Evolutionary conservation across 92 coral and sea anemone genomes (phyloP), one percentile per base, ranked within the genome.

Genomic region (Desmophyllum pertusum): DNA sequence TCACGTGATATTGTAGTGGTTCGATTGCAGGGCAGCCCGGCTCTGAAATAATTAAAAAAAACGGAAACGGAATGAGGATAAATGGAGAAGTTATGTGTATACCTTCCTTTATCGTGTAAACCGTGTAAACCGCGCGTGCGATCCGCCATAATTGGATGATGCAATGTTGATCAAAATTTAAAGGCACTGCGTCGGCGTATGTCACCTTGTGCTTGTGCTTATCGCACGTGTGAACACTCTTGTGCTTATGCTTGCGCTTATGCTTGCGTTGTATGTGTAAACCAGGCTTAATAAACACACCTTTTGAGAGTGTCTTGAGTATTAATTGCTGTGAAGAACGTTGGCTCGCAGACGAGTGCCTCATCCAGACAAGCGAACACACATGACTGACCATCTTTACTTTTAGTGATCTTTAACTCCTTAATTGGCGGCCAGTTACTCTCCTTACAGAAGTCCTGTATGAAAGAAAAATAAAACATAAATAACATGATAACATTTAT

Each of bases 391-490:
- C 91, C 91, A 35, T 80, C 70, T 46, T 43, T 80, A 23, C 91
- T 82, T 23, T 33, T 43, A 4, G 75, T 79, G 25, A 78, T 78
- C 70, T 72, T 83, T 76, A 88, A 33, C 67, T 83, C 86, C 59
- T 77, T 73, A 13, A 83, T 39, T 8, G 91, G 91, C 15, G 91
- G 91, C 91, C 91, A 88, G 61, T 77, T 50, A 42, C 37, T 83
- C 25, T 71, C 77, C 17, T 50, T 51, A 45, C 91, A 88, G 53
- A 88, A 88, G 35, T 88, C 85, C 91, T 88, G 50, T 27, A 14
- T 18, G 10, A 10, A 36, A 36, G 73, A 67, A 67, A 36, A 37
- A n/a, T n/a, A n/a, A n/a, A n/a, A n/a, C n/a, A n/a, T n/a, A n/a
- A n/a, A n/a, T n/a, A n/a, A n/a, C n/a, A n/a, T n/a, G n/a, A n/a